phyloP scores from a whole-genome alignment of 2,888 invertebrate species.

The Anaspis maculata region DNA sequence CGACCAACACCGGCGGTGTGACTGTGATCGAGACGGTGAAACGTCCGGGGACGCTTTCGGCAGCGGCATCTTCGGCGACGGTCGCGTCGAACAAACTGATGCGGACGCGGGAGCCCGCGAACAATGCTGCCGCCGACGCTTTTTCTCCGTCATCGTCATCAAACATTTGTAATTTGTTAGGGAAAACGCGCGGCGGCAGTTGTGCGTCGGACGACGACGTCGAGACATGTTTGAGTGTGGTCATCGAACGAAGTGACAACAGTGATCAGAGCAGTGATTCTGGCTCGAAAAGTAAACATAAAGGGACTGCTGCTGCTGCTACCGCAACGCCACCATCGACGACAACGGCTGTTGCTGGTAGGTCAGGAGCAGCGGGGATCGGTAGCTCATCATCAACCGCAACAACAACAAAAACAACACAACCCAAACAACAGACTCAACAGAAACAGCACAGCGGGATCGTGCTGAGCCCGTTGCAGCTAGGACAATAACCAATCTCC shows the following conservation, averaged over 20 bases:
- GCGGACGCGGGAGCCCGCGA: conserved; percentile 32
- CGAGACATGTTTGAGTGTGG: conserved; percentile 46
- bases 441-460: conserved; percentile 53
- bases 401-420: too few species aligned
- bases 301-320: too few species aligned
- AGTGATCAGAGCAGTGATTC: conserved; percentile 24
- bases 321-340: too few species aligned
- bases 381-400: too few species aligned
- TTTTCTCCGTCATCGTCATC: too few species aligned
- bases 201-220: conserved; percentile 38
- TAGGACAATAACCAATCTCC: conserved; percentile 41
- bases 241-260: conserved; percentile 34
- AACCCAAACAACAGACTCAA: too few species aligned
- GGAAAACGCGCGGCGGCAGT: conserved; percentile 17
- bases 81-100: conserved; percentile 27
- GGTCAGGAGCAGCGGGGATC: too few species aligned
- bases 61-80: too few species aligned
- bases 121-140: too few species aligned
- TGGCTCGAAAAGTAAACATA: conserved; percentile 23
- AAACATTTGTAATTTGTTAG: conserved; percentile 6
- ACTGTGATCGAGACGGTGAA: conserved; percentile 24
- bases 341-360: too few species aligned
- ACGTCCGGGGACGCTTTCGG: too few species aligned
- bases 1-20: conserved; percentile 8
- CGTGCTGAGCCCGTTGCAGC: conserved; percentile 56